phyloP scores from a whole-genome alignment of 64 coral and sea anemone genomes.

The Anthopleura sola region DNA sequence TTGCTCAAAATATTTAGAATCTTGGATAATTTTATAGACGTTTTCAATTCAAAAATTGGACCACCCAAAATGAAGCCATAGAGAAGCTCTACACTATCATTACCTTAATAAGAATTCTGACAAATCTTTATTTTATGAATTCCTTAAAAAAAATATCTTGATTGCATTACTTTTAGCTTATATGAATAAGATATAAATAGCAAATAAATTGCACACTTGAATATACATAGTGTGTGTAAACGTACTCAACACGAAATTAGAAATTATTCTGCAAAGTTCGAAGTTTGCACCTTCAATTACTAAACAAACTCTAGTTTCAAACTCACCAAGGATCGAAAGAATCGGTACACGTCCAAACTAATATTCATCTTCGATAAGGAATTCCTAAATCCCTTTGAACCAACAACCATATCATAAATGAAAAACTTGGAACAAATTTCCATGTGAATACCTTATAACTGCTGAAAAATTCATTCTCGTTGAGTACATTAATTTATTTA shows the following conservation, averaged over 20 bases:
- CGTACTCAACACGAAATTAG: background rate
- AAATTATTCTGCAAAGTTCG: background rate
- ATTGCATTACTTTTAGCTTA: background rate
- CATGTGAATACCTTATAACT: background rate
- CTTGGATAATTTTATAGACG: no score
- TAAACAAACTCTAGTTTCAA: background rate
- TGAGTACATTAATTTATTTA: slow-evolving; percentile 4
- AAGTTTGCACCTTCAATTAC: background rate
- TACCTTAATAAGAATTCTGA: background rate
- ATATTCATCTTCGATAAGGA: slow-evolving; percentile 1
- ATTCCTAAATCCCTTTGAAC: background rate
- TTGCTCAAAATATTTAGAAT: no score
- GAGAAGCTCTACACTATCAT: no score
- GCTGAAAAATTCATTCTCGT: background rate
- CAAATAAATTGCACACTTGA: background rate
- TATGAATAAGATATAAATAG: background rate
- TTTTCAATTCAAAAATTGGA: no score
- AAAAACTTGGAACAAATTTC: background rate
- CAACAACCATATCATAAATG: background rate
- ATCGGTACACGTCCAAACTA: slow-evolving; percentile 13
- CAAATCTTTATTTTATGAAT: background rate
- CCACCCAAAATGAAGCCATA: no score
- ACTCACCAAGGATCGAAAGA: slow-evolving; percentile 14
- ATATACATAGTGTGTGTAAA: no score
- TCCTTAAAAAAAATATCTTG: background rate